phyloP scores from a whole-genome alignment of 2,888 invertebrate species.

The Pterobdella sp. region DNA sequence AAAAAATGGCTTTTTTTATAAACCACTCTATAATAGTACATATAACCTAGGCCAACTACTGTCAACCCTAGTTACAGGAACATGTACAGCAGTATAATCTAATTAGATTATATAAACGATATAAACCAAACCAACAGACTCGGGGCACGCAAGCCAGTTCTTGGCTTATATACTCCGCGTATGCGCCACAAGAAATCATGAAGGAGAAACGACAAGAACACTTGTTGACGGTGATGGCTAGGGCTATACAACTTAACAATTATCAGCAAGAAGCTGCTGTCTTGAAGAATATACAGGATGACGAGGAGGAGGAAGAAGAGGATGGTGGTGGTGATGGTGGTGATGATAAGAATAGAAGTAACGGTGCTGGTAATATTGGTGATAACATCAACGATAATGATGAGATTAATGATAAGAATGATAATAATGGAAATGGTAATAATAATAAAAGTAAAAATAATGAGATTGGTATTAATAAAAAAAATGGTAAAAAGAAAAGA shows the following conservation, averaged over 20 bases:
- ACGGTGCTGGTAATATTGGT: not conserved
- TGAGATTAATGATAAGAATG: not conserved
- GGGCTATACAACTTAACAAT: not conserved
- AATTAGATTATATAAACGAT: too few relatives aligned
- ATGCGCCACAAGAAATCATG: not conserved
- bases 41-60: too few relatives aligned
- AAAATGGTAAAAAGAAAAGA: not conserved
- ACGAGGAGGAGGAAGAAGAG: conserved; percentile 14
- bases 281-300: conserved; percentile 10
- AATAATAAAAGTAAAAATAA: not conserved
- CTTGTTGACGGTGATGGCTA: not conserved
- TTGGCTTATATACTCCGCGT: not conserved
- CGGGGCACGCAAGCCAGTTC: not conserved
- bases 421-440: not conserved
- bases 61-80: too few relatives aligned
- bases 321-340: conserved; percentile 13
- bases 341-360: conserved; percentile 2
- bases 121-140: not conserved
- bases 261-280: not conserved
- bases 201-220: not conserved
- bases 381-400: not conserved
- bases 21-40: too few relatives aligned
- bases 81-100: too few relatives aligned
- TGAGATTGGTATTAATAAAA: not conserved
- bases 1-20: too few relatives aligned